These are phyloP conservation scores for Sipunculus nudus DNA, from an alignment of 2,888 invertebrate species.

Conservation along the genomic window DNA sequence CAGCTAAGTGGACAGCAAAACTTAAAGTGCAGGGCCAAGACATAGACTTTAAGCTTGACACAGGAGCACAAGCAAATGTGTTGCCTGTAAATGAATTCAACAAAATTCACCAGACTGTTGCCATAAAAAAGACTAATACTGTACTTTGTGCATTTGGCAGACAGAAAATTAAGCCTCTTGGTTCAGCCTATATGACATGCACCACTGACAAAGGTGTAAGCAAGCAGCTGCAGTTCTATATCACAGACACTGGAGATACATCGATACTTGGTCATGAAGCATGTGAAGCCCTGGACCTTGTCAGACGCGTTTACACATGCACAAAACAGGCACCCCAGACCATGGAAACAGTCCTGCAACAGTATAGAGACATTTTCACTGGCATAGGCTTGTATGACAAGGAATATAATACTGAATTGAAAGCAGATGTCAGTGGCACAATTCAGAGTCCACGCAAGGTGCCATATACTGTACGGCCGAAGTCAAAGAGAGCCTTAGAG, in stretches of 20 bases:
- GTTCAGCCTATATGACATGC: no score
- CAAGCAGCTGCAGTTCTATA: conserved; percentile 6
- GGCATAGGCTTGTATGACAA: conserved; percentile 10
- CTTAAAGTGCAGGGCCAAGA: no score
- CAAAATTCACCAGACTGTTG: no score
- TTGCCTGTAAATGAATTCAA: no score
- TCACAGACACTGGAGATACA: background rate
- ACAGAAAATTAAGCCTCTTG: no score
- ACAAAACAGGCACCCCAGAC: background rate
- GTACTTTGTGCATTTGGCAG: no score
- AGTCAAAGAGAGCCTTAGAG: conserved; percentile 15
- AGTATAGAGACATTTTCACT: conserved; percentile 16
- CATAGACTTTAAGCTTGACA: no score
- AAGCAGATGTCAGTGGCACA: conserved; percentile 12
- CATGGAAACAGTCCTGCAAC: background rate
- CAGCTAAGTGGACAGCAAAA: no score
- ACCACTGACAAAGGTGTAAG: no score
- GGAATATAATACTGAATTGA: conserved; percentile 18
- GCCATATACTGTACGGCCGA: conserved; percentile 11
- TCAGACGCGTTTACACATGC: background rate
- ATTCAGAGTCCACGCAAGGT: conserved; percentile 20
- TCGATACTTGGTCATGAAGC: background rate
- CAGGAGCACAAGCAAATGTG: no score
- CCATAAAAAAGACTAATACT: no score
- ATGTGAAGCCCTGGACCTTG: conserved; percentile 4